Base-by-base conservation (phyloP, 2,888 invertebrate species). In the Branchipolynoe longqiensis region DNA sequence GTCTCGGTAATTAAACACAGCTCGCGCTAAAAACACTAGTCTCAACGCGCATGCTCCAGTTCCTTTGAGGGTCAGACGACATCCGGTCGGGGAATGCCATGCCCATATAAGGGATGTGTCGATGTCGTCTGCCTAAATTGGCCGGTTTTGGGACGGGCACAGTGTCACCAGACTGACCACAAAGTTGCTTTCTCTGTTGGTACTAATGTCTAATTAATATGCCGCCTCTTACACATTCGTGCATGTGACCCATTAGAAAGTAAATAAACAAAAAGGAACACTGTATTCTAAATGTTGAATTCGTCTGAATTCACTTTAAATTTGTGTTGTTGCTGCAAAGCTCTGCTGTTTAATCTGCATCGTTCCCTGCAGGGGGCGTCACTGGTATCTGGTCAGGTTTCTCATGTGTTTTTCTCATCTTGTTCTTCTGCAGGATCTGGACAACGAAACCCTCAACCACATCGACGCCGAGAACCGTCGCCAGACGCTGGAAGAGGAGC, bases 391-490 rank as follows among this genome's bases (percentile, higher is more conserved):
- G n/a, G n/a, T n/a, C n/a, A n/a, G n/a, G n/a, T n/a, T 58, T 58
- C 14, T 58, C 14, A 18, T 58, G 58, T n/a, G 4, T 58, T 4
- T 58, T 58, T n/a, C n/a, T 58, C 14, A n/a, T n/a, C n/a, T 62
- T 84, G n/a, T 41, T 40, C 0, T 22, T 31, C 78, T 69, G 41
- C 90, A 94, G 94, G 94, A 94, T 87, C 90, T 95, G 87, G 94
- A 95, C 90, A 94, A 94, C 87, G 95, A 95, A 90, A 94, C 94
- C 0, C 90, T 95, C 86, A 92, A 92, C 87, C 93, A 94, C 74
- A 93, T 95, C 87, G 94, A 94, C 87, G 94, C 94, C 82, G 94
- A 94, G 89, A 95, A 94, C 90, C 93, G 94, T 87, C 90, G 94
- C 74, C 94, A 94, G 90, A 94, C 94, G 8, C 92, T 95, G 62